phyloP scores from a whole-genome alignment of 2,113 vertebrate species.

The Micronycteris hirsuta region DNA sequence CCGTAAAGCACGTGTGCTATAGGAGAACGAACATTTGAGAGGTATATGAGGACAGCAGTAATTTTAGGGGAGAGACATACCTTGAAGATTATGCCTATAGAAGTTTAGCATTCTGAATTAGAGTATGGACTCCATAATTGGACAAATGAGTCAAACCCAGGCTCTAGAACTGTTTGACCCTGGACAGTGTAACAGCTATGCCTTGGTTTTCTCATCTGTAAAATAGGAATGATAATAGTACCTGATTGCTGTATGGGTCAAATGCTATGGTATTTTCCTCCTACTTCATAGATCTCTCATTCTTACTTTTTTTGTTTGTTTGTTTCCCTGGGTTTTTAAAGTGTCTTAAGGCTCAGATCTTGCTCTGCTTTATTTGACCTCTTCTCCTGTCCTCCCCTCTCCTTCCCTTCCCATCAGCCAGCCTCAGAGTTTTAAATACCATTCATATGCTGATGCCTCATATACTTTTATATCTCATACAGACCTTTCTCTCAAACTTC shows the following conservation, averaged over 20 bases:
- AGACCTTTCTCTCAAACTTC: not conserved
- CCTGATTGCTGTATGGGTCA: not conserved
- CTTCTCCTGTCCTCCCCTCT: not conserved
- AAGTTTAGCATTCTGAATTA: not conserved
- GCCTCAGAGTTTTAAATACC: not conserved
- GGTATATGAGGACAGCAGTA: not conserved
- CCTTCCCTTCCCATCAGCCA: not conserved
- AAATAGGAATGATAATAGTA: not conserved
- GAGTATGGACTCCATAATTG: not conserved
- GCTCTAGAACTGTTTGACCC: not conserved
- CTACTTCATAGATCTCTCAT: not conserved
- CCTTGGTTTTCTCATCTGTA: not conserved
- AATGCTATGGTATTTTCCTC: not conserved
- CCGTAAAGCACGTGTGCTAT: not conserved
- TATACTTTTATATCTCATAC: not conserved
- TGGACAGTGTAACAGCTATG: not conserved
- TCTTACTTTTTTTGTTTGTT: not conserved
- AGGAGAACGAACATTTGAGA: not conserved
- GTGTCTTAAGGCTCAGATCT: not conserved
- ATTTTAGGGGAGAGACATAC: not conserved
- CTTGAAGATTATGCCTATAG: not conserved
- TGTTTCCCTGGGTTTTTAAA: not conserved
- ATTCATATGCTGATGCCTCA: not conserved
- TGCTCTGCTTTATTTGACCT: not conserved
- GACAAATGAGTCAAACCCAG: not conserved